Evolutionary conservation across 2,797 vertebrate genomes (phyloP), one percentile per base, ranked within the genome.

Genomic region (Ptychadena robeensis): DNA sequence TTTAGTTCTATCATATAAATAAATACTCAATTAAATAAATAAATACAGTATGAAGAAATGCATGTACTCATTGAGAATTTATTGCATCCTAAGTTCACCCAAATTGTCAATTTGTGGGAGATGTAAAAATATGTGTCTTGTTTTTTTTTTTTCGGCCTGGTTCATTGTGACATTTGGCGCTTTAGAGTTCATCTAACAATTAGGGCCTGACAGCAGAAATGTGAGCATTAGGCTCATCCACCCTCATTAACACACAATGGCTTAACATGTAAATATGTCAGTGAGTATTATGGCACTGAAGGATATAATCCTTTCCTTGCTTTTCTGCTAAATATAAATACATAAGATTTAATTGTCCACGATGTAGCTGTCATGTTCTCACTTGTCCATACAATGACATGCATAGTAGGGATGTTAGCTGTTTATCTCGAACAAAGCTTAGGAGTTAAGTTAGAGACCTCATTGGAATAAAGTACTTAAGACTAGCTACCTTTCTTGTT

Each of bases 351-450:
- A 73, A 73, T 73, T 73, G 71, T 31, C 59, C 71, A 59, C 71
- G 34, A 34, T 48, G 44, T 31, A 73, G 30, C 27, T 73, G 71
- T 73, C 71, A 73, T 73, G 71, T 73, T 59, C 44, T 34, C 25
- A 28, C 25, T 44, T 48, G 27, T 44, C n/a, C 30, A 67, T 67
- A 67, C 65, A 67, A 34, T 67, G 30, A 34, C 22, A 65, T 65
- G 27, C 31, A 65, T 14, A 27, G 15, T 15, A 65, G 28, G 63
- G 63, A 40, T 70, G 22, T 31, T 35, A 38, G 22, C 9, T 70
- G 68, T 40, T 35, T 40, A 70, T 28, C 22, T n/a, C 15, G 18
- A 68, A 25, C 31, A 68, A 68, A 31, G 44, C 44, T 53, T 15
- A 53, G 44, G 15, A 6, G n/a, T 53, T 53, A 18, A 53, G 44